Percentiles rank a stretch among this genome's conserved stretches.
phyloP scores from a whole-genome alignment of 2,888 invertebrate genomes.

The Onchidella celtica region DNA sequence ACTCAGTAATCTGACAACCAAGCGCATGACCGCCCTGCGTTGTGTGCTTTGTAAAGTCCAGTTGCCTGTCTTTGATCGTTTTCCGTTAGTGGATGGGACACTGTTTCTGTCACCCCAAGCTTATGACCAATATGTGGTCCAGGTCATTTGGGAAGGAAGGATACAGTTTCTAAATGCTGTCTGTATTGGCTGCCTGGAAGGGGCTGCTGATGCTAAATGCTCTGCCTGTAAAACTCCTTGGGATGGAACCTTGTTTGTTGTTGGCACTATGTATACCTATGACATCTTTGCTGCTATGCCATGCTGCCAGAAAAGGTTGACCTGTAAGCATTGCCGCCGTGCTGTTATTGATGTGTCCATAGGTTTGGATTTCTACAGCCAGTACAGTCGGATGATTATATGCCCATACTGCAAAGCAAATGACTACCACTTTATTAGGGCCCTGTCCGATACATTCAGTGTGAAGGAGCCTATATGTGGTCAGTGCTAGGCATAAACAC shows the following conservation, averaged over 20 bases:
- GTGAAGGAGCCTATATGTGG: constrained; percentile 72
- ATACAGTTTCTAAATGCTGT: constrained; percentile 95
- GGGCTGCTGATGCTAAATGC: constrained; percentile 82
- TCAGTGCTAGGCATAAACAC: constrained; percentile 30
- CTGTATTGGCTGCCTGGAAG: constrained; percentile 93
- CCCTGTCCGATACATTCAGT: constrained; percentile 82
- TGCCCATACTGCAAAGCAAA: constrained; percentile 94
- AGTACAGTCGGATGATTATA: constrained; percentile 90
- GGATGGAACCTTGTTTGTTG: constrained; percentile 92
- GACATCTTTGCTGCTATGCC: constrained; percentile 98
- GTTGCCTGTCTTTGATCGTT: constrained; percentile 96
- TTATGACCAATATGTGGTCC: constrained; percentile 85
- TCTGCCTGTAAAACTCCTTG: constrained; percentile 75
- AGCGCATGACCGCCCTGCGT: constrained; percentile 91
- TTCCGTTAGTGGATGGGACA: constrained; percentile 97
- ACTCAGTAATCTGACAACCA: constrained; percentile 94
- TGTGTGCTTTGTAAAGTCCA: constrained; percentile 91
- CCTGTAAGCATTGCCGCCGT: constrained; percentile 96
- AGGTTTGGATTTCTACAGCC: constrained; percentile 93
- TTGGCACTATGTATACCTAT: constrained; percentile 99
- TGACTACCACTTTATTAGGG: constrained; percentile 97
- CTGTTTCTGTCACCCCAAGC: constrained; percentile 98
- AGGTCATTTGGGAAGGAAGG: constrained; percentile 86
- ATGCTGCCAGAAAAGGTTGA: constrained; percentile 94
- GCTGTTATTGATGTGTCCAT: constrained; percentile 91